These are phyloP conservation scores for Oryctes rhinoceros DNA, from an alignment of 1,140 invertebrate genomes.

Conservation along the genomic window DNA sequence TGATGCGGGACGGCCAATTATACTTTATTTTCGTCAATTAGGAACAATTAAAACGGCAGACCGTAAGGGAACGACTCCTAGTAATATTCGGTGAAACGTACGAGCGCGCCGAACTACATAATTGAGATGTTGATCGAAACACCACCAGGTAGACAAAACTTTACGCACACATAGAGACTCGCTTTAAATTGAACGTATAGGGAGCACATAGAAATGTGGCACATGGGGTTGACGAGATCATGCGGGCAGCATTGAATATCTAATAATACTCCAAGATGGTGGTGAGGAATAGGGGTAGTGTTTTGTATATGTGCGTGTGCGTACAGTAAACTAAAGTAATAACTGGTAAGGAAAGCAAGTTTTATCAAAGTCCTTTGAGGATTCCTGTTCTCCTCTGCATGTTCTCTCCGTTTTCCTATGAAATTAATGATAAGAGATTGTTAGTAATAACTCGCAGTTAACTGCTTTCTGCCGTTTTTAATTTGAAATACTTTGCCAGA, in stretches of 20 bases:
- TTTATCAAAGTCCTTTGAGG: no score
- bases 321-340: background rate
- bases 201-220: background rate
- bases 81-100: background rate
- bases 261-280: slow-evolving; percentile 18
- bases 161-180: background rate
- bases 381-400: no score
- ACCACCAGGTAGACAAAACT: background rate
- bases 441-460: no score
- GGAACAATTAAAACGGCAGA: slow-evolving; percentile 28
- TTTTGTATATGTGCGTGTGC: background rate
- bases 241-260: slow-evolving; percentile 20
- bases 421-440: no score
- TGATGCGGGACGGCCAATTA: slow-evolving; percentile 25
- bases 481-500: no score
- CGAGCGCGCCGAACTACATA: background rate
- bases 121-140: slow-evolving; percentile 10
- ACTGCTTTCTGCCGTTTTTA: no score
- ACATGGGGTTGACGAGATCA: slow-evolving; percentile 13
- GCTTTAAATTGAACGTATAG: background rate
- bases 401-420: no score
- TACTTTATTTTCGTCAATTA: slow-evolving; percentile 37
- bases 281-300: background rate
- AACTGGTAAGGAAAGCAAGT: background rate
- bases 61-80: background rate